phyloP scores from a whole-genome alignment of 1,140 invertebrate genomes.

The Aphaenogaster floridana region DNA sequence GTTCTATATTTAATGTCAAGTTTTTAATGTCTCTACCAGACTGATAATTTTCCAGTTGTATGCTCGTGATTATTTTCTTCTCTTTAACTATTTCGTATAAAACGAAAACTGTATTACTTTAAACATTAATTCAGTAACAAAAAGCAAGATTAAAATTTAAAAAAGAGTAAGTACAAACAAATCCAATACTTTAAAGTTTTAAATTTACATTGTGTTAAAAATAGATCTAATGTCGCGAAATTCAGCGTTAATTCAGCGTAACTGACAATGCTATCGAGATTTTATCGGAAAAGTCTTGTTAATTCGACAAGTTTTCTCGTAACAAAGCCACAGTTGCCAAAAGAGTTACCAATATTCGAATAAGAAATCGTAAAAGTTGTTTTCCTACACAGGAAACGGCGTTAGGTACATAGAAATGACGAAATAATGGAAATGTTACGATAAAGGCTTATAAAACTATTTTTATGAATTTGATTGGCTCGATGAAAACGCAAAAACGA shows the following conservation, averaged over 20 bases:
- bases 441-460: not conserved
- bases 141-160: not conserved
- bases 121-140: not conserved
- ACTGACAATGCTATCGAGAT: not conserved
- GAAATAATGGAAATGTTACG: conserved; percentile 46
- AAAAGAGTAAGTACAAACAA: not conserved
- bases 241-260: conserved; percentile 4
- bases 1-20: not conserved
- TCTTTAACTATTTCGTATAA: not conserved
- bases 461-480: not conserved
- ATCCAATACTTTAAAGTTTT: not conserved
- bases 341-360: not conserved
- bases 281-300: not conserved
- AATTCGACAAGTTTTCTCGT: not conserved
- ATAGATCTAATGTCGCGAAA: not conserved
- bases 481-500: not conserved
- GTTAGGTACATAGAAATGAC: not conserved
- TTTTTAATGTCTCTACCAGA: not conserved
- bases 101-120: not conserved
- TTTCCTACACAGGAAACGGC: not conserved
- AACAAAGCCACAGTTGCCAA: not conserved
- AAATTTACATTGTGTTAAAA: not conserved
- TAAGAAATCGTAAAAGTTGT: conserved; percentile 21
- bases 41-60: not conserved
- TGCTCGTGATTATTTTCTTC: not conserved